Percentiles rank a stretch among this genome's conserved stretches.
Evolutionary conservation across 2,888 invertebrate species (phyloP).

Genomic region (Zaprionus bogoriensis): DNA sequence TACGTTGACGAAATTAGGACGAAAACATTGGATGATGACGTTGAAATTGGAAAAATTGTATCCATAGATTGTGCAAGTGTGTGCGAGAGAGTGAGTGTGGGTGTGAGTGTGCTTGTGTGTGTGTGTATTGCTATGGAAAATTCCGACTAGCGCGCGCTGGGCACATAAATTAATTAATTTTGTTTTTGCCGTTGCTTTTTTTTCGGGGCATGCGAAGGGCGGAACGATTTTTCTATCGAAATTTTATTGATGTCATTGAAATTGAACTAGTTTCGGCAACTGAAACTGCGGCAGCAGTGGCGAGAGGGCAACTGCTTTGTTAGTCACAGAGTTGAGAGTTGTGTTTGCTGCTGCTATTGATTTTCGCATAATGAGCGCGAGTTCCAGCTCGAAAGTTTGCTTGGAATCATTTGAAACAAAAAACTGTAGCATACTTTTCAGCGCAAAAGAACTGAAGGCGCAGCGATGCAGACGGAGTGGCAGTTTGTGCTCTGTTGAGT

Average conservation of each 20-base stretch:
- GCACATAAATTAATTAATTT: constrained; percentile 76
- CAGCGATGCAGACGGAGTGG: too few species aligned
- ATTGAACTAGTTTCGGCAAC: constrained; percentile 46
- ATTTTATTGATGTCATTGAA: constrained; percentile 70
- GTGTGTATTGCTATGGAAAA: constrained; percentile 72
- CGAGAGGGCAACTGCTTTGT: constrained; percentile 2
- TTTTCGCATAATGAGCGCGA: constrained; percentile 44
- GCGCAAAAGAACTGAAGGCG: too few species aligned
- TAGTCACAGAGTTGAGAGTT: constrained; percentile 56
- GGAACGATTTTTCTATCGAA: constrained; percentile 51
- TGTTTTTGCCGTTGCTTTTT: constrained; percentile 55
- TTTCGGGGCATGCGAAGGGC: constrained; percentile 7
- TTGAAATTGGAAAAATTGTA: constrained; percentile 77
- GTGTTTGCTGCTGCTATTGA: constrained; percentile 51
- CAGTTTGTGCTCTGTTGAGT: neutral
- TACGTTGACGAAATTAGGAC: constrained; percentile 56
- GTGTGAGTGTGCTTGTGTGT: constrained; percentile 20
- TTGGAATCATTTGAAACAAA: constrained; percentile 15
- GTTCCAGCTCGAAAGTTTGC: constrained; percentile 37
- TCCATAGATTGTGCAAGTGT: constrained; percentile 58
- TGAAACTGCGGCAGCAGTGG: neutral
- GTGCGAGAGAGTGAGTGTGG: constrained; percentile 13
- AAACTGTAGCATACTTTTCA: constrained; percentile 53
- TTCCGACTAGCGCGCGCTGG: constrained; percentile 49
- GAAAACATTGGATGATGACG: constrained; percentile 65